phyloP scores from a whole-genome alignment of 1,140 invertebrate species.

The Anoplolepis gracilipes region DNA sequence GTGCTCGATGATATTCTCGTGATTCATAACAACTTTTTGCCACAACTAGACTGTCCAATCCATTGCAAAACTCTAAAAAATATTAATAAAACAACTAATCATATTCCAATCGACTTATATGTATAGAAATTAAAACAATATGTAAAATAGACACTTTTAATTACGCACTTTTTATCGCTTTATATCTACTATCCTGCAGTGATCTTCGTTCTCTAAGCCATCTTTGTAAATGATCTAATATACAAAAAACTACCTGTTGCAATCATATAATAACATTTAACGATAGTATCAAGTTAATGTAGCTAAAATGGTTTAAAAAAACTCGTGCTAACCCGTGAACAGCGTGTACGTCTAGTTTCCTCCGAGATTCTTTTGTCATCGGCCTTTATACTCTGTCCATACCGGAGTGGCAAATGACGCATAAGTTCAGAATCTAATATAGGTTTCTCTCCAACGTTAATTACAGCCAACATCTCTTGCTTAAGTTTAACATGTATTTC shows the following conservation, averaged over 20 bases:
- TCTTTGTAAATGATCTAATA: slow-evolving; percentile 91
- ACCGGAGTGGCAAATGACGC: slow-evolving; percentile 76
- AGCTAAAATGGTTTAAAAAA: slow-evolving; percentile 11
- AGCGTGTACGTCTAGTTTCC: slow-evolving; percentile 82
- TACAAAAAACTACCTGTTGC: slow-evolving; percentile 87
- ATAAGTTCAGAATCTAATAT: slow-evolving; percentile 78
- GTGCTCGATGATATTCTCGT: slow-evolving; percentile 90
- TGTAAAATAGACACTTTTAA: background rate
- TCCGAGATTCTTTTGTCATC: slow-evolving; percentile 80
- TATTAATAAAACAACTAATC: slow-evolving; percentile 61
- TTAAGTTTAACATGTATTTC: slow-evolving; percentile 74
- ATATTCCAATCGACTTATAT: background rate
- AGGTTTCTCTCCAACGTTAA: slow-evolving; percentile 75
- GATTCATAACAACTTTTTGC: slow-evolving; percentile 90
- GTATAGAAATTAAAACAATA: slow-evolving; percentile 23
- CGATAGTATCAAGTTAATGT: background rate
- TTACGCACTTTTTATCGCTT: slow-evolving; percentile 74
- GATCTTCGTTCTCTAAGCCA: slow-evolving; percentile 89
- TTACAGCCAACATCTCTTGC: slow-evolving; percentile 82
- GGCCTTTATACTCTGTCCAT: slow-evolving; percentile 66
- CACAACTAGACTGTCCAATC: slow-evolving; percentile 89
- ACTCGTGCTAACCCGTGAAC: slow-evolving; percentile 77
- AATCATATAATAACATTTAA: slow-evolving; percentile 40
- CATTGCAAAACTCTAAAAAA: slow-evolving; percentile 86
- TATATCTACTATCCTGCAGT: slow-evolving; percentile 78